Conservation (phyloP, 2,888 invertebrate species). For the Sympetrum striolatum region DNA sequence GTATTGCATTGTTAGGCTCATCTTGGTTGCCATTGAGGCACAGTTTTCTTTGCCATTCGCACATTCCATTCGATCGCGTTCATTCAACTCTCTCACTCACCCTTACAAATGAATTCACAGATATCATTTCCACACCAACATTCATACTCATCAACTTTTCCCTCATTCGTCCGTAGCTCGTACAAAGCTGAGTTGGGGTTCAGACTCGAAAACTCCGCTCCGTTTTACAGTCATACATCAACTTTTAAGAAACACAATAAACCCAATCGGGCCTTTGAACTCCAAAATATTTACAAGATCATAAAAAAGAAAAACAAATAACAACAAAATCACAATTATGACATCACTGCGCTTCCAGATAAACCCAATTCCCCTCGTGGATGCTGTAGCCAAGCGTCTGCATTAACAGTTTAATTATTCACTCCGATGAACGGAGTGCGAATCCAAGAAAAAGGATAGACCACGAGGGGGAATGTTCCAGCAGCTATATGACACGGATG, state of each 20-base stretch:
- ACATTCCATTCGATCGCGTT: no score
- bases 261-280: background rate
- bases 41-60: background rate
- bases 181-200: background rate
- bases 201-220: background rate
- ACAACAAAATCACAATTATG: background rate
- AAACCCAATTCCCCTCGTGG: background rate
- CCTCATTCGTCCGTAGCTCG: background rate
- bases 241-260: background rate
- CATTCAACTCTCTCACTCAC: background rate
- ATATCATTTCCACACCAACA: background rate
- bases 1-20: conserved; percentile 38
- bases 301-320: background rate
- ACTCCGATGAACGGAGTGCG: no score
- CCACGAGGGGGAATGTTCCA: background rate
- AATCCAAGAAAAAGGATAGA: no score
- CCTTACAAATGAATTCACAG: background rate
- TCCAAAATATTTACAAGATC: background rate
- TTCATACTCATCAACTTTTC: background rate
- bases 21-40: background rate
- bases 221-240: background rate
- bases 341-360: background rate
- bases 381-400: background rate
- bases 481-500: background rate
- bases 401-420: no score